A percentile compares a stretch with the other conserved stretches of the same genome.
Conservation (phyloP, 64 coral and sea anemone genomes). For the Montipora cactus region DNA sequence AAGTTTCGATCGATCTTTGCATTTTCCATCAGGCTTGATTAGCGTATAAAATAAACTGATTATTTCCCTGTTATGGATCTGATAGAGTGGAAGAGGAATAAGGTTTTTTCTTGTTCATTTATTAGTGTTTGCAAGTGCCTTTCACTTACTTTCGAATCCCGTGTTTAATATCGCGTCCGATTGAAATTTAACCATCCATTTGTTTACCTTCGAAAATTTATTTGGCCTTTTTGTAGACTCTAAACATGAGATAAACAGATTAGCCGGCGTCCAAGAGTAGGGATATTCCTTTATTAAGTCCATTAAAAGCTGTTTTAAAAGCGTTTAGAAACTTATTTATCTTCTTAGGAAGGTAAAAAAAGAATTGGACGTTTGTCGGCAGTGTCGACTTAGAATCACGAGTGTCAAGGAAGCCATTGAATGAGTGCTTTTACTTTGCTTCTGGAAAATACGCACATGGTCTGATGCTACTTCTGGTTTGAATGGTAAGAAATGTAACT, state of each 20-base stretch:
- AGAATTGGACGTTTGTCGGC: no score
- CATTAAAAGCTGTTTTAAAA: background rate
- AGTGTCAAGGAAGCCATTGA: background rate
- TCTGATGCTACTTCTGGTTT: no score
- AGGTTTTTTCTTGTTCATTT: background rate
- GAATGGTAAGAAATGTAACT: no score
- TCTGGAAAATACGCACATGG: no score
- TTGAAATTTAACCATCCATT: background rate
- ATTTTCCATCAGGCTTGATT: background rate
- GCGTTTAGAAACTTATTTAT: no score
- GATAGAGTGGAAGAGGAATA: background rate
- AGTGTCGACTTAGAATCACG: background rate
- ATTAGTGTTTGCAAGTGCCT: background rate
- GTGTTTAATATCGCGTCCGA: background rate
- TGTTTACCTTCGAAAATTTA: slow-evolving; percentile 16
- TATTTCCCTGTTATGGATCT: background rate
- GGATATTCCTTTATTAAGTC: background rate
- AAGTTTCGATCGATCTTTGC: background rate
- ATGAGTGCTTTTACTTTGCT: background rate
- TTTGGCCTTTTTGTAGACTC: background rate
- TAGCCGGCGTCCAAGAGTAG: background rate
- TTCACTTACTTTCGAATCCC: background rate
- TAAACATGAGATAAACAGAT: slow-evolving; percentile 45
- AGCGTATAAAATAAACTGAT: background rate
- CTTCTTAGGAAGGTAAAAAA: no score